Base-by-base conservation (phyloP, 2,797 vertebrate species). In the Eulemur rubriventer region DNA sequence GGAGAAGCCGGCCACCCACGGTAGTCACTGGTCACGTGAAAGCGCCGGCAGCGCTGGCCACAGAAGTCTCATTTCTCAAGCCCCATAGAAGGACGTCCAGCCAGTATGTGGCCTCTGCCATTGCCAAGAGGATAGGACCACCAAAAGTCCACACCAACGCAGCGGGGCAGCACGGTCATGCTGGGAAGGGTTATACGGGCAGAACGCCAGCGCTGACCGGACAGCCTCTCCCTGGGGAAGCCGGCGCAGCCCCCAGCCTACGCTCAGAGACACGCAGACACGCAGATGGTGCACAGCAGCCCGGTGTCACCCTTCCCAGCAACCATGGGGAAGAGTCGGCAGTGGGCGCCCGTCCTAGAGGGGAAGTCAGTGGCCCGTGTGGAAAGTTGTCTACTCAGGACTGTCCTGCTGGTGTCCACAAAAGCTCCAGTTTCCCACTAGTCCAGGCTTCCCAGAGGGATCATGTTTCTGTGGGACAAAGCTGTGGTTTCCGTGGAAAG, bases 21-120 rank as follows among this genome's bases (percentile, higher is more conserved):
- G 61, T 95, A 75, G 80, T 98, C 6, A 95, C 98, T 61, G 95
- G 98, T 97, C 98, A 96, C n/a, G 4, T 63, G n/a, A 96, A 96
- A 82, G 98, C 97, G 94, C 96, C 97, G 91, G 22, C 97, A 30
- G 48, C 98, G 24, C 97, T 33, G 57, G 48, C 95, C 82, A 85
- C 97, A 22, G 98, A 98, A 94, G 99, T 99, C 76, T 98, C 98
- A 0, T 99, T 99, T 96, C 97, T 99, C 20, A 99, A 98, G 98
- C 99, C 99, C 16, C 98, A 99, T 8, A 99, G 99, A 92, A 99
- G 99, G 98, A 99, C 99, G 4, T 99, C 99, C 72, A 99, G 99
- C 98, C 99, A 99, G 90, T 99, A 99, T 8, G 99, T 99, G 97
- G 99, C 99, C 3, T 99, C 99, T 90, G 99, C 99, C 75, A 99